Evolutionary conservation across 2,113 vertebrate genomes (phyloP).

Genomic region (Silurus asotus): DNA sequence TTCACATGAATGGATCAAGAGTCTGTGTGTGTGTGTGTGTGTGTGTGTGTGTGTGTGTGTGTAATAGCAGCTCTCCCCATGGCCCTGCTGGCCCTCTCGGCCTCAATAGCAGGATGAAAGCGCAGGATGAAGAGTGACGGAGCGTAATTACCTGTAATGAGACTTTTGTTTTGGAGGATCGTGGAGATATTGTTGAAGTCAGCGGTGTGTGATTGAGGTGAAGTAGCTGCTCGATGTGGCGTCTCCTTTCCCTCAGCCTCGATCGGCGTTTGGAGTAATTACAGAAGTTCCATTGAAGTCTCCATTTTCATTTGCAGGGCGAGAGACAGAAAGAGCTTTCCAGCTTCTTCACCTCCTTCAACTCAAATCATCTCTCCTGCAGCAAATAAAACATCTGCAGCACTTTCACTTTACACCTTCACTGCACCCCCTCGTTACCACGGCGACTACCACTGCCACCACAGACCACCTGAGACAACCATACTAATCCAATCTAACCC

Average conservation of each 20-base stretch:
- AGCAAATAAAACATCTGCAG: constrained; percentile 81
- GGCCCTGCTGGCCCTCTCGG: constrained; percentile 65
- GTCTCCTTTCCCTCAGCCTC: constrained; percentile 74
- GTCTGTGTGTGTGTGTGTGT: constrained; percentile 65
- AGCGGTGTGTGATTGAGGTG: constrained; percentile 77
- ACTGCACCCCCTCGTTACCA: constrained; percentile 72
- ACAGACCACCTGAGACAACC: neutral
- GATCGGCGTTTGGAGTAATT: constrained; percentile 89
- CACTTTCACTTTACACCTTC: constrained; percentile 82
- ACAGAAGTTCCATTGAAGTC: constrained; percentile 92
- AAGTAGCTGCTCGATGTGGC: constrained; percentile 69
- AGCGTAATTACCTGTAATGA: constrained; percentile 93
- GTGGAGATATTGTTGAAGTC: constrained; percentile 91
- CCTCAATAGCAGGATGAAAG: constrained; percentile 82
- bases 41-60: constrained; percentile 65
- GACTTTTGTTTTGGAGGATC: constrained; percentile 91
- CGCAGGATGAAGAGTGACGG: constrained; percentile 61
- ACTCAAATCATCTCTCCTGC: constrained; percentile 78
- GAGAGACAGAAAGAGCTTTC: constrained; percentile 63
- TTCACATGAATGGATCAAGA: constrained; percentile 77
- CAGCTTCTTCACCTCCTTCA: constrained; percentile 66
- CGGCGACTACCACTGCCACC: constrained; percentile 69
- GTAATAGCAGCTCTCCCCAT: constrained; percentile 65
- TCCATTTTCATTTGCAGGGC: constrained; percentile 72
- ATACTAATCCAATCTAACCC: no score